Evolutionary conservation across 35 echinoderm and acorn worm species (phyloP).

Genomic region (Apostichopus californicus): DNA sequence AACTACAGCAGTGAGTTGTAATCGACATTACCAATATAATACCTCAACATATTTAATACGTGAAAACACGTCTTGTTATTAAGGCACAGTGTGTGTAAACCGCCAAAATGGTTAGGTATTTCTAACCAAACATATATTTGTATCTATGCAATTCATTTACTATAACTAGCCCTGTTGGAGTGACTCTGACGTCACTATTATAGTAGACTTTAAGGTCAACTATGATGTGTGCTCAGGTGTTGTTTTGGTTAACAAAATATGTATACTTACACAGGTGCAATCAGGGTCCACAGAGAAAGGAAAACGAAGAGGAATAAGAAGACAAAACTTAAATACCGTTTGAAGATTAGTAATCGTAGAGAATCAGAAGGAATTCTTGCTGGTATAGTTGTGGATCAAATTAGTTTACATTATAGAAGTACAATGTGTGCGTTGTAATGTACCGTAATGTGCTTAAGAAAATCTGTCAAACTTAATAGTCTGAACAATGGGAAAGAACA

Average conservation of each 20-base stretch:
- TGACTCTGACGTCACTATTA: neutral
- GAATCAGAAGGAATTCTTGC: neutral
- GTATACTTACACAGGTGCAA: constrained; percentile 29
- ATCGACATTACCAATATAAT: no score
- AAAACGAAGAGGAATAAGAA: neutral
- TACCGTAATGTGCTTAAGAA: neutral
- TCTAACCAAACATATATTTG: neutral
- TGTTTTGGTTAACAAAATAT: neutral
- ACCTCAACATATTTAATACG: no score
- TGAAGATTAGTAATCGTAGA: neutral
- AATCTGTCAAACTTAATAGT: neutral
- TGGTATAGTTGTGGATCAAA: neutral
- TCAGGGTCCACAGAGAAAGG: neutral
- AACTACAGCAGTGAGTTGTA: no score
- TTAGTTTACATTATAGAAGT: neutral
- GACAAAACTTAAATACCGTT: neutral
- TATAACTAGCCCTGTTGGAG: neutral
- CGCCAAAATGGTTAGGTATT: neutral
- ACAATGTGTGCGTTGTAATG: neutral
- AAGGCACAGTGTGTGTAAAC: neutral
- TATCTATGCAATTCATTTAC: neutral
- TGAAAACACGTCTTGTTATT: no score
- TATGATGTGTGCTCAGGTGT: constrained; percentile 24
- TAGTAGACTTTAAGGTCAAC: neutral
- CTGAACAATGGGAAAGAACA: neutral